Evolutionary conservation across 1,140 invertebrate genomes (phyloP).

Genomic region (Tetragnatha versicolor): DNA sequence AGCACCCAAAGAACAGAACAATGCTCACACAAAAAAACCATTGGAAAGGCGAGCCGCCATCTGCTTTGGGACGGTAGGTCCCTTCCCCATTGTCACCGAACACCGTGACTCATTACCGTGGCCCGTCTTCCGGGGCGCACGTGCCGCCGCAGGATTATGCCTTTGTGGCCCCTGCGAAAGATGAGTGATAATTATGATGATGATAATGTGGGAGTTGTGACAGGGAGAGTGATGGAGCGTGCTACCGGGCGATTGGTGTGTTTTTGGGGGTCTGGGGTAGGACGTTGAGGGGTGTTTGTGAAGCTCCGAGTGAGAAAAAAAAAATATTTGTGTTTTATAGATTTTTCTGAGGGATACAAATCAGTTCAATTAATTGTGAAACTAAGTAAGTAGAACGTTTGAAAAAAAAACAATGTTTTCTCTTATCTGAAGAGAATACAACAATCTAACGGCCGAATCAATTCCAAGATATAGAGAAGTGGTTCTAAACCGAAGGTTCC

Average conservation of each 20-base stretch:
- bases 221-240: slow-evolving; percentile 17
- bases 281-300: no score
- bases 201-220: slow-evolving; percentile 16
- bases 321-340: no score
- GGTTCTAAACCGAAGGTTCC: no score
- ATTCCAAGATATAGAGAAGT: no score
- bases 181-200: slow-evolving; percentile 43
- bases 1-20: no score
- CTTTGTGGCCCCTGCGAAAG: not conserved
- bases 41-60: no score
- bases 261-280: not conserved
- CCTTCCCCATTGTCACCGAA: slow-evolving; percentile 33
- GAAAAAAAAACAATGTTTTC: not conserved
- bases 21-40: no score
- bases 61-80: no score
- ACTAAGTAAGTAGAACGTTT: not conserved
- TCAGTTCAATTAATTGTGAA: no score
- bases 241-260: slow-evolving; percentile 3
- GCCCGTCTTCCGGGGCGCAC: not conserved
- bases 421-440: not conserved
- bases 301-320: no score
- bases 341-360: no score
- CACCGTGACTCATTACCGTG: slow-evolving; percentile 35
- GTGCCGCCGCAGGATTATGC: not conserved
- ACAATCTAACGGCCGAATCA: not conserved